Evolutionary conservation across 2,888 invertebrate species (phyloP), one percentile per base, ranked within the genome.

Genomic region (Pemphredon lugubris): DNA sequence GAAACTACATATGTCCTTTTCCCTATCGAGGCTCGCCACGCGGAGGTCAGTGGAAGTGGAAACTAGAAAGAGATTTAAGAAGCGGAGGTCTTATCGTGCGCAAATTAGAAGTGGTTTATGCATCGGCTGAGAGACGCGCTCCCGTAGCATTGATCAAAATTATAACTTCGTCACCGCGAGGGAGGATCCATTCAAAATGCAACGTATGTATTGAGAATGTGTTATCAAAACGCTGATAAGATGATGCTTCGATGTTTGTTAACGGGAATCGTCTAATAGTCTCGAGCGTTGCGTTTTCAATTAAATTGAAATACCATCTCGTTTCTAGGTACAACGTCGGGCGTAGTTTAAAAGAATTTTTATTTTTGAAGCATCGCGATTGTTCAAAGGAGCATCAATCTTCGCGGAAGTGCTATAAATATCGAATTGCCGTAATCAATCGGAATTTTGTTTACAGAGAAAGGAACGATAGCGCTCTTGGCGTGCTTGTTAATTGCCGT

Each of bases 11-110:
- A n/a, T n/a, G n/a, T n/a, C 23, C 42, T 48, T 65, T 58, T 73
- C 51, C 39, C 40, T 5, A 7, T n/a, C 6, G 32, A 7, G 13
- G 39, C 40, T 34, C 13, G 37, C 18, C 32, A n/a, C 4, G 26
- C 7, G 44, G 44, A n/a, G n/a, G n/a, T n/a, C n/a, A n/a, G n/a
- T 40, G 57, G 65, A 55, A 45, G 67, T 64, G 51, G 64, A 13
- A 50, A 37, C 13, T 4, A 48, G 32, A n/a, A 18, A 50, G 21
- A 44, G 59, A 26, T 65, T 75, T 77, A 77, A 77, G 44, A 69
- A 32, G 42, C 58, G 14, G 11, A 1, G 39, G 1, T 63, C 14
- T 63, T 63, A 63, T 68, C 60, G 16, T 58, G 23, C n/a, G 14
- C 16, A 21, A 40, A 51, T 61, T 64, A 77, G 58, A 71, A 64